A percentile compares a stretch with the other conserved stretches of the same genome.
phyloP scores from a whole-genome alignment of 2,113 vertebrate species.

The Cromileptes altivelis region DNA sequence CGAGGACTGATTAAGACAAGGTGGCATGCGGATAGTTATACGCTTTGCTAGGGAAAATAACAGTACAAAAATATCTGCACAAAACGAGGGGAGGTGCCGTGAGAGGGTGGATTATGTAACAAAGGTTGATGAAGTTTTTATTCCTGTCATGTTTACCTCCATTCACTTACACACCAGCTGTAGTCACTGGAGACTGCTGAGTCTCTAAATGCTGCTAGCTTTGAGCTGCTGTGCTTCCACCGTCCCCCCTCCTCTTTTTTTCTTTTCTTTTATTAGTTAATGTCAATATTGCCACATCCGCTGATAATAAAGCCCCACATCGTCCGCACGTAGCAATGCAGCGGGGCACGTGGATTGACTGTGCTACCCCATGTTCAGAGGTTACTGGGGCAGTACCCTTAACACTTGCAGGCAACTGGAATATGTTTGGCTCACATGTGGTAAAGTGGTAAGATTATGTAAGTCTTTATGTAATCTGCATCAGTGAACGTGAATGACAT shows the following conservation, averaged over 20 bases:
- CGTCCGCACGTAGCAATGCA: conserved; percentile 36
- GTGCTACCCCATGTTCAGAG: conserved; percentile 60
- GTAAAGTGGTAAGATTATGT: conserved; percentile 83
- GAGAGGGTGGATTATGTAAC: conserved; percentile 70
- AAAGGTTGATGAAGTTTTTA: conserved; percentile 38
- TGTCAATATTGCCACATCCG: conserved; percentile 37
- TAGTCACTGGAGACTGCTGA: conserved; percentile 19
- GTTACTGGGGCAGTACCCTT: conserved; percentile 77
- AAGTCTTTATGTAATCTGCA: conserved; percentile 86
- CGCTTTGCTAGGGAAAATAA: not conserved
- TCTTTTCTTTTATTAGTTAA: not conserved
- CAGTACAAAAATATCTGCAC: conserved; percentile 4
- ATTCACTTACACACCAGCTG: conserved; percentile 7
- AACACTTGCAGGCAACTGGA: conserved; percentile 69
- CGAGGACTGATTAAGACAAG: not conserved
- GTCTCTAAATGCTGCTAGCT: conserved; percentile 31
- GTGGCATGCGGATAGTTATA: not conserved
- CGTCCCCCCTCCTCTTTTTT: not conserved
- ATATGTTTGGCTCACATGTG: conserved; percentile 82
- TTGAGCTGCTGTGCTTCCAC: conserved; percentile 16
- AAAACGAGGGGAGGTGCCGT: conserved; percentile 41
- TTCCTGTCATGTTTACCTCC: conserved; percentile 46
- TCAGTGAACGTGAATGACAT: conserved; percentile 80
- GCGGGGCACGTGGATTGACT: conserved; percentile 66
- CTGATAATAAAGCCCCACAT: conserved; percentile 52